Base-by-base conservation (phyloP, 2,888 invertebrate species). In the Ennomos fuscantarius region DNA sequence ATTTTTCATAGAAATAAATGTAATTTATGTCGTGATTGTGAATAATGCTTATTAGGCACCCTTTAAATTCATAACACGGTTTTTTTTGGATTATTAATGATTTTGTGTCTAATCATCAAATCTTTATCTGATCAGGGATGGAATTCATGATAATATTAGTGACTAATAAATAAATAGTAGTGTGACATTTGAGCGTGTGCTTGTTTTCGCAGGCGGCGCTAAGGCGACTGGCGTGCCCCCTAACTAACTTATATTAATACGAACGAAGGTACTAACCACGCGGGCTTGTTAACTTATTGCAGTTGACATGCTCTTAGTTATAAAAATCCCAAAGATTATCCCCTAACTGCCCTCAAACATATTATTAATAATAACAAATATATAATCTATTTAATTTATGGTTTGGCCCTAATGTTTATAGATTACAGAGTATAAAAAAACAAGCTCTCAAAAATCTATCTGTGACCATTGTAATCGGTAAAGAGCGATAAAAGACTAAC, bases 121-220 rank as follows among this genome's bases (percentile, higher is more conserved):
- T 11, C 9, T 12, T 39, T 45, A 31, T 34, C 34, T 36, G n/a
- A 41, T 47, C n/a, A 45, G 45, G 35, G 31, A 6, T 24, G 2
- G 12, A 10, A 37, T 45, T 15, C 2, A 41, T 47, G 6, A 24
- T 36, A 35, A 34, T 57, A 46, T 63, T 49, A 65, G 56, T 65
- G 63, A 59, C 63, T 65, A 69, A 65, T 61, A 49, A n/a, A n/a
- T n/a, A n/a, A n/a, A 60, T 24, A 63, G 65, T 59, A 68, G 69
- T 66, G 69, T 64, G 66, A 66, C 74, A 78, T 73, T 64, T 79
- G 78, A 82, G 66, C 78, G 75, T 86, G 78, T 89, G 87, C 81
- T 87, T 91, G 82, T 88, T 82, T 90, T 86, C 87, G 80, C 91
- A 92, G 91, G 83, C 91, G 91, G 91, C 91, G 91, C 81, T 92